Evolutionary conservation across 2,888 invertebrate species (phyloP).

Genomic region (Silvanus unidentatus): DNA sequence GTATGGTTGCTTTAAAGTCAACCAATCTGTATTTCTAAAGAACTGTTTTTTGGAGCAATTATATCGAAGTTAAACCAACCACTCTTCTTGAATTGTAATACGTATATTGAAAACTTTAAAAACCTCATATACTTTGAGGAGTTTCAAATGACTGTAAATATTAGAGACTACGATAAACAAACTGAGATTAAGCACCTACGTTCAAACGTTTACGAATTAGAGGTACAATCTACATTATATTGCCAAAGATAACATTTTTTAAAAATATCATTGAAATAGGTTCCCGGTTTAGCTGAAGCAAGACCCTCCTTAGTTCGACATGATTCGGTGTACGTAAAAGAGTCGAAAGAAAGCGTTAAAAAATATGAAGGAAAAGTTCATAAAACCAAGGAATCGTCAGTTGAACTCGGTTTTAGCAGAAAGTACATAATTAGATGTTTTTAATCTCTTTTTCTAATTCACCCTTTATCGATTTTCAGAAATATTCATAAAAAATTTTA

Average conservation of each 20-base stretch:
- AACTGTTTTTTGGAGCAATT: too few species aligned
- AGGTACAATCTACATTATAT: too few species aligned
- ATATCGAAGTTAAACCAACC: too few species aligned
- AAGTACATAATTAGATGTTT: conserved; percentile 24
- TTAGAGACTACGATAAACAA: neutral
- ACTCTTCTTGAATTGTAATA: too few species aligned
- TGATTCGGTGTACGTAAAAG: conserved; percentile 29
- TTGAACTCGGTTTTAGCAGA: conserved; percentile 29
- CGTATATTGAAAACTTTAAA: too few species aligned
- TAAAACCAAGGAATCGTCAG: conserved; percentile 24
- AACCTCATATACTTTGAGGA: neutral
- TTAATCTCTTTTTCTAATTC: neutral
- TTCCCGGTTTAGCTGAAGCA: conserved; percentile 40
- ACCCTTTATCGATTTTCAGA: conserved; percentile 13
- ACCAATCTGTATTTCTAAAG: too few species aligned
- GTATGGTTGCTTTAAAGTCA: too few species aligned
- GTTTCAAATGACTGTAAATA: neutral
- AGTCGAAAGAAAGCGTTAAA: neutral
- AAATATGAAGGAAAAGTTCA: conserved; percentile 33
- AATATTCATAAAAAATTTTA: conserved; percentile 12
- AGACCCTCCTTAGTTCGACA: conserved; percentile 37
- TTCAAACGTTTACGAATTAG: neutral
- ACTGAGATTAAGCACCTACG: neutral
- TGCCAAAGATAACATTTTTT: too few species aligned
- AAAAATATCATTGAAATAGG: too few species aligned